Evolutionary conservation across 2,113 vertebrate genomes (phyloP).

Genomic region (Ailuropoda melanoleuca): DNA sequence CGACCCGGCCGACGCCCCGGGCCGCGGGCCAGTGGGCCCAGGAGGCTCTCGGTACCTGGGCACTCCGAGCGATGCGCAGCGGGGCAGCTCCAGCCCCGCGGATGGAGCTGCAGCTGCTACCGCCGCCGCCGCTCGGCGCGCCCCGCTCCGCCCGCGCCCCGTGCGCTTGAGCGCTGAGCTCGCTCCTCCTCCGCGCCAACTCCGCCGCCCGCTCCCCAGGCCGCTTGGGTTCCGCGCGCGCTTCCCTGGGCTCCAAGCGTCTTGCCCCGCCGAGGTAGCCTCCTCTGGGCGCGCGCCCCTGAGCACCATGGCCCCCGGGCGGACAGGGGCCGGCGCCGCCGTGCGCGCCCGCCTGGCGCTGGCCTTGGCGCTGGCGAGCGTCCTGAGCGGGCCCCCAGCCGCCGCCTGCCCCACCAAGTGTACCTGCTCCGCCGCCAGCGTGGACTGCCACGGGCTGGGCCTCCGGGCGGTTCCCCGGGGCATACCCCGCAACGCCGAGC

Average conservation of each 20-base stretch:
- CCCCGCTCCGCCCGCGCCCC: conserved; percentile 67
- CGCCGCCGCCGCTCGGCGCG: conserved; percentile 72
- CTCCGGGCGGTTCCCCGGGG: conserved; percentile 93
- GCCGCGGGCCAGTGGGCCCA: background rate
- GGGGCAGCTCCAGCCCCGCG: conserved; percentile 74
- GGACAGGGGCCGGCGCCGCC: conserved; percentile 74
- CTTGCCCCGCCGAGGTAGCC: conserved; percentile 50
- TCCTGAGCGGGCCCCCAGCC: conserved; percentile 83
- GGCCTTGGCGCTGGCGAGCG: conserved; percentile 85
- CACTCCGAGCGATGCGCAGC: conserved; percentile 76
- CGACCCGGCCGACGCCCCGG: background rate
- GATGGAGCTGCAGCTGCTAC: conserved; percentile 69
- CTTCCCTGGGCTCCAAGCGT: conserved; percentile 33
- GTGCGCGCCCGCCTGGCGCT: conserved; percentile 79
- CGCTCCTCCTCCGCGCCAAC: conserved; percentile 75
- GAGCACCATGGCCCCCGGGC: conserved; percentile 84
- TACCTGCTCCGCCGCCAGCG: conserved; percentile 96
- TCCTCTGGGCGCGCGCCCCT: conserved; percentile 45
- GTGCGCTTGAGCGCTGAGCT: conserved; percentile 76
- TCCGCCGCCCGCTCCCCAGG: conserved; percentile 59
- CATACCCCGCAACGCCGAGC: conserved; percentile 95
- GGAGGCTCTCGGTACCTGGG: conserved; percentile 75
- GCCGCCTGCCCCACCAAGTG: conserved; percentile 96
- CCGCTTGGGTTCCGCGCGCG: conserved; percentile 40
- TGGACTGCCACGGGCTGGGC: conserved; percentile 97